Percentiles rank a stretch among this genome's conserved stretches.
These are phyloP conservation scores for Dryobates pubescens DNA, from an alignment of 2,797 vertebrate species.

Conservation along the genomic window DNA sequence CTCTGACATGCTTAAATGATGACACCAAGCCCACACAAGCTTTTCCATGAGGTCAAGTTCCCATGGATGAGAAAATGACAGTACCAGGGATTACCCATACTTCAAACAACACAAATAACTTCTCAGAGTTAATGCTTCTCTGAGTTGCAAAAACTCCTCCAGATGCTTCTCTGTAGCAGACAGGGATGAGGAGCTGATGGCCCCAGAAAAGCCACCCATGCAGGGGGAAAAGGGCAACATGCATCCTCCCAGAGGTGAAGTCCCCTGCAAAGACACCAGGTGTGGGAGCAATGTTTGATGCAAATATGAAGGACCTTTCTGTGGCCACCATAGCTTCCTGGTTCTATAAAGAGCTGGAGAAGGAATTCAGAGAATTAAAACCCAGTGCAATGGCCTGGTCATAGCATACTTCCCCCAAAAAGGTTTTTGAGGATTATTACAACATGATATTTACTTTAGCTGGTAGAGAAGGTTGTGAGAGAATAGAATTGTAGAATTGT, in stretches of 20 bases:
- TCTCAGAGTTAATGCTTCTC: slow-evolving; percentile 13
- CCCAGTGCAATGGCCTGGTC: not conserved
- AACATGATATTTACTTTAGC: not conserved
- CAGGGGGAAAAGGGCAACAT: not conserved
- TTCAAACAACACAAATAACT: slow-evolving; percentile 46
- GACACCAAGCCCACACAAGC: slow-evolving; percentile 50
- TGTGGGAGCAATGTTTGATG: not conserved
- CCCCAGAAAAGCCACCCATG: not conserved
- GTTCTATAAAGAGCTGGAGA: not conserved
- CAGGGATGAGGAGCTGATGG: not conserved
- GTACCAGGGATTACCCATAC: slow-evolving; percentile 34
- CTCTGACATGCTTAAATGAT: slow-evolving; percentile 40
- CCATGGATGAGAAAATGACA: slow-evolving; percentile 49
- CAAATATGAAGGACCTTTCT: not conserved
- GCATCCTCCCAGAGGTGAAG: not conserved
- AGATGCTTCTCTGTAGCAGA: not conserved
- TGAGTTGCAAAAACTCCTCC: slow-evolving; percentile 16
- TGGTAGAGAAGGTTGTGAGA: not conserved
- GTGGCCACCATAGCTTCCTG: not conserved
- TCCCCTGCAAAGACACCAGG: not conserved
- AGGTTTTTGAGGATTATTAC: not conserved
- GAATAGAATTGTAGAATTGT: too few relatives aligned
- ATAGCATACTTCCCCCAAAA: not conserved
- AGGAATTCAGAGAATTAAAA: not conserved
- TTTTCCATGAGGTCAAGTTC: slow-evolving; percentile 50